phyloP scores from a whole-genome alignment of 1,140 invertebrate species.

The Bombus huntii region DNA sequence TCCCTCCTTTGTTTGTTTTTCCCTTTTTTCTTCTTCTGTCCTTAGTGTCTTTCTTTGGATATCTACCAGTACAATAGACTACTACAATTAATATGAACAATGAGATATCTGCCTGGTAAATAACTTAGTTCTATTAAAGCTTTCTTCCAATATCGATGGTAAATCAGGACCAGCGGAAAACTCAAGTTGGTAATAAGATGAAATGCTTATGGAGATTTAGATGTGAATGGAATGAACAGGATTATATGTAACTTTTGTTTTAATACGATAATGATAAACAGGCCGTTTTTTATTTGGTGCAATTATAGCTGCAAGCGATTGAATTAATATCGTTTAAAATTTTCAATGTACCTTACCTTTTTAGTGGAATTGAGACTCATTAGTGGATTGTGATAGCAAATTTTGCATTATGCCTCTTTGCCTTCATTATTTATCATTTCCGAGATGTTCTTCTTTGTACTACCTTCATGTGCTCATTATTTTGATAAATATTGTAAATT shows the following conservation, averaged over 20 bases:
- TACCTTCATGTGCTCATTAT: background rate
- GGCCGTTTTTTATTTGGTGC: no score
- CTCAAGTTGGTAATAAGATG: background rate
- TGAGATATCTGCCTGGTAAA: conserved; percentile 6
- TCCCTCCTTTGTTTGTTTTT: conserved; percentile 15
- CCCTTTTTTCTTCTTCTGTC: background rate
- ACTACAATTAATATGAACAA: conserved; percentile 22
- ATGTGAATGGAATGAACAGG: background rate
- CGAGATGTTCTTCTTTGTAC: background rate
- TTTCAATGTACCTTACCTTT: background rate
- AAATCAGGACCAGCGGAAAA: background rate
- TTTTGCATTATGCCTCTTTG: background rate
- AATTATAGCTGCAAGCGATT: no score
- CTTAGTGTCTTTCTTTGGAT: background rate
- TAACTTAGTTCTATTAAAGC: conserved; percentile 14
- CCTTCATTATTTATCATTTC: background rate
- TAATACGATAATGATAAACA: background rate
- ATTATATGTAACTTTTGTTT: background rate
- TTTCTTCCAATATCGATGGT: background rate
- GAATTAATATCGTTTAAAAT: background rate
- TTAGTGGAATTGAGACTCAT: background rate
- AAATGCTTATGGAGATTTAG: background rate
- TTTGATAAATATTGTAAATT: background rate
- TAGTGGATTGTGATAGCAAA: background rate
- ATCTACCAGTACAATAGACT: background rate